A percentile compares a stretch with the other conserved stretches of the same genome.
Evolutionary conservation across 2,797 vertebrate species (phyloP).

Genomic region (Platalea minor): DNA sequence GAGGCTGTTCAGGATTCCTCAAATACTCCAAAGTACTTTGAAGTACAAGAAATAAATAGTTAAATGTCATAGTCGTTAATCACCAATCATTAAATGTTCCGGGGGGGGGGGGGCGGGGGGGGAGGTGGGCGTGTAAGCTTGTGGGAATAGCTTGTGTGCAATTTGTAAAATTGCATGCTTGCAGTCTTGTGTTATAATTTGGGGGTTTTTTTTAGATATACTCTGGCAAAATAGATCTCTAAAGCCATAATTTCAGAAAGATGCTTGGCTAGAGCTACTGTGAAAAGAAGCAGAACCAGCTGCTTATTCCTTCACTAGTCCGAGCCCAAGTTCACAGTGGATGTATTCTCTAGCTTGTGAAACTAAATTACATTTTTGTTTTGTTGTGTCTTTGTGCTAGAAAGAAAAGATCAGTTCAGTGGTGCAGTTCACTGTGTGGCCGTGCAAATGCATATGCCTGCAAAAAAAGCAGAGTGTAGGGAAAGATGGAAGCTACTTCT

Average conservation of each 20-base stretch:
- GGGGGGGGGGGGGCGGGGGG: accelerated
- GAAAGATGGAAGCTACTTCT: not conserved
- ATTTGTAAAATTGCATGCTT: not conserved
- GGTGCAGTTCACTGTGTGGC: not conserved
- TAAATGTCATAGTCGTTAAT: not conserved
- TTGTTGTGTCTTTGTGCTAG: not conserved
- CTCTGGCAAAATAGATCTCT: not conserved
- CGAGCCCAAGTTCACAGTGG: not conserved
- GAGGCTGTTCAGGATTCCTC: not conserved
- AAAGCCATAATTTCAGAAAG: not conserved
- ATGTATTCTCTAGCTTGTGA: not conserved
- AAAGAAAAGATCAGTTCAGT: not conserved
- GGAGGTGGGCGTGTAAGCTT: not conserved
- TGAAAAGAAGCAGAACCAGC: not conserved
- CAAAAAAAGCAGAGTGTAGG: not conserved
- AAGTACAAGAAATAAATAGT: not conserved
- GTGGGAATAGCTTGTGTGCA: not conserved
- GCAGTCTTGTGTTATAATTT: not conserved
- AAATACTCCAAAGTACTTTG: not conserved
- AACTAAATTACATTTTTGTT: not conserved
- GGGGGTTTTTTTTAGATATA: not conserved
- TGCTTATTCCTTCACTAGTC: not conserved
- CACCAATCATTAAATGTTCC: not conserved
- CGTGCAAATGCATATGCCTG: not conserved
- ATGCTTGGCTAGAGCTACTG: not conserved